A percentile compares a stretch with the other conserved stretches of the same genome.
Evolutionary conservation across 1,140 invertebrate genomes (phyloP).

Genomic region (Euborellia annulipes): DNA sequence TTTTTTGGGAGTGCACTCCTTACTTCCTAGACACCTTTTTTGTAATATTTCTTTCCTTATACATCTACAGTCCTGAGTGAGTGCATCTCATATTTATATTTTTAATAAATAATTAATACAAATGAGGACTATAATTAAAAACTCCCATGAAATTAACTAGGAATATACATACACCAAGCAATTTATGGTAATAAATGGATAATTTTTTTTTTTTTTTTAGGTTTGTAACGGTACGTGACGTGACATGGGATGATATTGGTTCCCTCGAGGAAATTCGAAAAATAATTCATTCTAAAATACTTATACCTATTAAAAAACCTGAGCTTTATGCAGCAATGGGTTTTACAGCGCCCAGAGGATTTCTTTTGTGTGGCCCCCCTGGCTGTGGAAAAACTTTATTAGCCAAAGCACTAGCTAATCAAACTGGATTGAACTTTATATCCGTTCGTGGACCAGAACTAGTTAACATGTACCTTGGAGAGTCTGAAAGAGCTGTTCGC

Average conservation of each 20-base stretch:
- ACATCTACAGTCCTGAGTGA: too few species aligned
- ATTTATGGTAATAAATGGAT: too few species aligned
- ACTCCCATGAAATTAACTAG: too few species aligned
- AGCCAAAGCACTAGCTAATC: conserved; percentile 90
- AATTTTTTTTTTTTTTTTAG: too few species aligned
- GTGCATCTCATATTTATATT: too few species aligned
- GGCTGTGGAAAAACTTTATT: conserved; percentile 84
- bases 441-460: conserved; percentile 94
- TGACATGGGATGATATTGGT: conserved; percentile 94
- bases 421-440: conserved; percentile 92
- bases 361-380: conserved; percentile 88
- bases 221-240: conserved; percentile 92
- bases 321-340: conserved; percentile 64
- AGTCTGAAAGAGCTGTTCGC: conserved; percentile 92
- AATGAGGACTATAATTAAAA: too few species aligned
- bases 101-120: too few species aligned
- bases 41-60: too few species aligned
- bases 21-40: too few species aligned
- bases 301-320: conserved; percentile 30
- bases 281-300: conserved; percentile 79
- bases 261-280: conserved; percentile 75
- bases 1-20: too few species aligned
- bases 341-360: conserved; percentile 63
- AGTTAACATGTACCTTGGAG: conserved; percentile 97
- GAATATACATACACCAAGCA: too few species aligned